phyloP scores from a whole-genome alignment of 2,113 vertebrate genomes.

The Pelmatolapia mariae region DNA sequence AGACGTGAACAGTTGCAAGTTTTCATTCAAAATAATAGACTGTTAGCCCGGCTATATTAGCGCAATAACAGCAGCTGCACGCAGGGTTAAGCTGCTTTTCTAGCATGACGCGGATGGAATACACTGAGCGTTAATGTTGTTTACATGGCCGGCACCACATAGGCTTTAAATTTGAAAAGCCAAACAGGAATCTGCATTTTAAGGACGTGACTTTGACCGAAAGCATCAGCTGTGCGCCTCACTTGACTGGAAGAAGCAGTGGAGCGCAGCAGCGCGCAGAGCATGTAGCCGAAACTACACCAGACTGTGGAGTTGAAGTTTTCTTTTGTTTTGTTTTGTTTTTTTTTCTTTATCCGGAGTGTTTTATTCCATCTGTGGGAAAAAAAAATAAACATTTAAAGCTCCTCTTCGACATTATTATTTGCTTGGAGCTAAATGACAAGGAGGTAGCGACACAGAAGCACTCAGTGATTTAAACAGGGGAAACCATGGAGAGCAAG shows the following conservation, averaged over 20 bases:
- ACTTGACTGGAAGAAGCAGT: not conserved
- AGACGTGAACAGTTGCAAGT: not conserved
- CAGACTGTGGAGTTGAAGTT: conserved; percentile 14
- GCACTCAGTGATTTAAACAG: conserved; percentile 18
- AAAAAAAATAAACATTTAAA: not conserved
- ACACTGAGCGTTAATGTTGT: not conserved
- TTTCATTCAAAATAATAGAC: not conserved
- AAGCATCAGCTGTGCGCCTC: not conserved
- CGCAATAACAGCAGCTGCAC: not conserved
- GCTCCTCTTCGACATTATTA: not conserved
- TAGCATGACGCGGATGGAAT: not conserved
- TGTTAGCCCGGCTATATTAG: not conserved
- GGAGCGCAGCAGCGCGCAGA: conserved; percentile 34
- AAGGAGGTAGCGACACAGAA: conserved; percentile 2
- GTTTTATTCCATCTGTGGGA: not conserved
- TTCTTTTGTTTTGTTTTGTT: not conserved
- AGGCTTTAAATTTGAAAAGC: conserved; percentile 34
- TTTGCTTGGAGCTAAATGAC: conserved; percentile 45
- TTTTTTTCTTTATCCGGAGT: not conserved
- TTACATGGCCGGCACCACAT: not conserved
- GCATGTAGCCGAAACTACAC: conserved; percentile 15
- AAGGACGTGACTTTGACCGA: not conserved
- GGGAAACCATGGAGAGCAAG: conserved; percentile 78
- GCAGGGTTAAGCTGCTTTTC: not conserved
- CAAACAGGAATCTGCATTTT: not conserved